Evolutionary conservation across 2,113 vertebrate species (phyloP), one percentile per base, ranked within the genome.

Genomic region (Cryptotis parvus): DNA sequence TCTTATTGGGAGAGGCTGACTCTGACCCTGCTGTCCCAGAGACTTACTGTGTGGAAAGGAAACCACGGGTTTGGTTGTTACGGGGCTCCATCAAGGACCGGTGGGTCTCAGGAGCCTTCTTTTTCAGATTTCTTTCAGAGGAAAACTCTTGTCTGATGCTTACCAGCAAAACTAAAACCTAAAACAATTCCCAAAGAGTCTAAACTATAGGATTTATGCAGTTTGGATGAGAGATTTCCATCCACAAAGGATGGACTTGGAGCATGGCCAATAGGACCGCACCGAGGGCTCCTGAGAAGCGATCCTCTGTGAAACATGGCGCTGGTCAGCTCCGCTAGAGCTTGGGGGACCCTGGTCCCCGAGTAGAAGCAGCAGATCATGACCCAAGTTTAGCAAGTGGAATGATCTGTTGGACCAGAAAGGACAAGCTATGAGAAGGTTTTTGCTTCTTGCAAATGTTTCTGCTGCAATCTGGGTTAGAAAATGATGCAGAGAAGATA

Each of bases 401-500:
- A 94, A 96, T 52, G 96, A 41, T 95, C 81, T 85, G 41, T 70
- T 94, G 91, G 79, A 82, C 93, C 73, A 93, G 80, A 96, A 97
- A 97, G 93, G 93, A 87, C 96, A 96, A 63, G 84, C 78, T 94
- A 96, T 24, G 24, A 58, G 55, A 58, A 58, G 52, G n/a, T n/a
- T n/a, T n/a, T n/a, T n/a, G n/a, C 92, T 97, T 96, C 89, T 94
- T 89, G 94, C 76, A 80, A 97, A 96, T 89, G 93, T 97, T 97
- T 97, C 96, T 96, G 94, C 95, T 95, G 96, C 95, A 90, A 89
- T 37, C 55, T 3, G 94, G 92, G 87, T 91, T 95, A 95, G 95
- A 91, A 86, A 97, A 95, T 92, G 90, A 93, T 80, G 97, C 95
- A 97, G 95, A 97, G 97, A 95, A 95, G 97, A 95, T 88, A 97